Evolutionary conservation across 2,797 vertebrate species (phyloP).

Genomic region (Hozukius guyotensis): DNA sequence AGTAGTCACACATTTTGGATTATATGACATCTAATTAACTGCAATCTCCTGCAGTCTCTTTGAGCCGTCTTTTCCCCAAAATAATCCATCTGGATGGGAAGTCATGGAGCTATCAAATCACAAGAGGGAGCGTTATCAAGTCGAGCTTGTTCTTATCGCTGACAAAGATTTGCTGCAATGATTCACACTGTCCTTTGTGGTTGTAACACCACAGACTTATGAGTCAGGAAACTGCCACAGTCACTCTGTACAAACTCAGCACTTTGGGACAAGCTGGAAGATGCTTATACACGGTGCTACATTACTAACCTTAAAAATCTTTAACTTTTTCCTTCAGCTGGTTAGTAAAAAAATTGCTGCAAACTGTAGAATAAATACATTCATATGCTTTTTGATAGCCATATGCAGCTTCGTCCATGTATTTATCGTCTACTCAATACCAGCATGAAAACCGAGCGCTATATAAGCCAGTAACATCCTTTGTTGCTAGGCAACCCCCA

Average conservation of each 20-base stretch:
- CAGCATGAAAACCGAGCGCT: conserved; percentile 58
- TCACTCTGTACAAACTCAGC: conserved; percentile 34
- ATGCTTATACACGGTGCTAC: neutral
- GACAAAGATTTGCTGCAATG: conserved; percentile 56
- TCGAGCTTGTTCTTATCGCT: conserved; percentile 43
- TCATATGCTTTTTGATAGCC: conserved; percentile 50
- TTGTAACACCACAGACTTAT: conserved; percentile 47
- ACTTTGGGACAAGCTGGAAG: conserved; percentile 15
- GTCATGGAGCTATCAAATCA: conserved; percentile 26
- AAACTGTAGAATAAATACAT: conserved; percentile 66
- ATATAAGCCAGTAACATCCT: conserved; percentile 76
- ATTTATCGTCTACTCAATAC: conserved; percentile 63
- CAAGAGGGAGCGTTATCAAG: conserved; percentile 25
- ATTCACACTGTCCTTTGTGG: conserved; percentile 47
- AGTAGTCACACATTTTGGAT: neutral
- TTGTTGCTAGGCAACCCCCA: conserved; percentile 79
- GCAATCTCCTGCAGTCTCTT: neutral
- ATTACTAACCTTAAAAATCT: neutral
- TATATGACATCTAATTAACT: conserved; percentile 13
- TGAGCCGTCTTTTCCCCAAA: neutral
- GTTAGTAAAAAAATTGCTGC: conserved; percentile 35
- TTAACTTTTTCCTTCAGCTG: conserved; percentile 8
- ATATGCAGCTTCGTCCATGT: conserved; percentile 57
- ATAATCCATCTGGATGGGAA: conserved; percentile 32
- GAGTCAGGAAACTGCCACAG: conserved; percentile 47